These are phyloP conservation scores for Drosophila parabipectinata DNA, from an alignment of 1,140 invertebrate genomes.

Conservation along the genomic window DNA sequence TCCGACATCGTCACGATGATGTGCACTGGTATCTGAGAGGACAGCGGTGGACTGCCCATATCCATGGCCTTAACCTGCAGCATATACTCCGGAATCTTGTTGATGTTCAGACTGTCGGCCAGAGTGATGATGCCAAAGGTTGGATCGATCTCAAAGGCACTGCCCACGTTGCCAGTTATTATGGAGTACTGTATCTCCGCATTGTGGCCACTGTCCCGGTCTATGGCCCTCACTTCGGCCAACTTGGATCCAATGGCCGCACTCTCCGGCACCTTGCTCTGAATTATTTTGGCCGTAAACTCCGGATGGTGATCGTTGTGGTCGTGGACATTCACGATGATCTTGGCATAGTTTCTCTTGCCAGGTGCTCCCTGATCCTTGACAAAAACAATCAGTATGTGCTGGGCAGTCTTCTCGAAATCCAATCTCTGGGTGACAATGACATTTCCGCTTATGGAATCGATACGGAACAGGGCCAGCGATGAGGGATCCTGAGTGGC, in stretches of 20 bases:
- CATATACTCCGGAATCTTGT: conserved; percentile 90
- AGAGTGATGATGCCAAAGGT: conserved; percentile 91
- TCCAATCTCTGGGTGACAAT: conserved; percentile 89
- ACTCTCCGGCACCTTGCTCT: conserved; percentile 91
- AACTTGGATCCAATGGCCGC: conserved; percentile 89
- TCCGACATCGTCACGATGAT: conserved; percentile 94
- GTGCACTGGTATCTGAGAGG: conserved; percentile 92
- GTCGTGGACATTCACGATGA: conserved; percentile 92
- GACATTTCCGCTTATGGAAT: conserved; percentile 91
- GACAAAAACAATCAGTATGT: conserved; percentile 95
- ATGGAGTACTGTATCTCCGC: conserved; percentile 92
- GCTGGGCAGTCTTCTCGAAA: conserved; percentile 91
- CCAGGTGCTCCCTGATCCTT: conserved; percentile 94
- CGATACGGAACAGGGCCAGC: conserved; percentile 90
- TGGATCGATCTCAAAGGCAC: conserved; percentile 92
- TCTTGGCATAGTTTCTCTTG: conserved; percentile 92
- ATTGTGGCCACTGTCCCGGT: conserved; percentile 93
- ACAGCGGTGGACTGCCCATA: conserved; percentile 90
- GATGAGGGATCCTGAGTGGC: conserved; percentile 91
- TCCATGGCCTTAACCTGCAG: conserved; percentile 92
- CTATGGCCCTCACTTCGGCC: conserved; percentile 90
- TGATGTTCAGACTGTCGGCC: conserved; percentile 89
- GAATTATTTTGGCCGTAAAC: conserved; percentile 90
- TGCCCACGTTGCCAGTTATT: conserved; percentile 93
- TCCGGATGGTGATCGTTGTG: conserved; percentile 95